Evolutionary conservation across 2,797 vertebrate genomes (phyloP).

Genomic region (Enteromius unitaeniatus): DNA sequence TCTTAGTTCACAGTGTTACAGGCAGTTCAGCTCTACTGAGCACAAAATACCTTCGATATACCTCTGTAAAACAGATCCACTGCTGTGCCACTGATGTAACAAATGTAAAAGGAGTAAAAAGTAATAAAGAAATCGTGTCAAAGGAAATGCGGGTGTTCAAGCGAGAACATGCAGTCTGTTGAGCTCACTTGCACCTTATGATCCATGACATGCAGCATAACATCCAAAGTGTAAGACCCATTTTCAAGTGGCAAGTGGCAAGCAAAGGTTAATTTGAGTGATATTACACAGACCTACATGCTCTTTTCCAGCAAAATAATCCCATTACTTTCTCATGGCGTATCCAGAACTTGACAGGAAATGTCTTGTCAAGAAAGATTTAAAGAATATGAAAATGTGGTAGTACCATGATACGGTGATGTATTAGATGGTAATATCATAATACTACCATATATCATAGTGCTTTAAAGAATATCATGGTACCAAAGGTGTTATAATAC

Average conservation of each 20-base stretch:
- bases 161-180: neutral
- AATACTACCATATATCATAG: neutral
- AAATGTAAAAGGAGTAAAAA: neutral
- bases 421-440: neutral
- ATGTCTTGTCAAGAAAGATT: neutral
- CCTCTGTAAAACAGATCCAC: constrained; percentile 16
- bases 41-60: neutral
- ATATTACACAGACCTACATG: neutral
- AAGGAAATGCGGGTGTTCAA: neutral
- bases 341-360: neutral
- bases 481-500: neutral
- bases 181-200: constrained; percentile 21
- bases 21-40: neutral
- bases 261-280: constrained; percentile 6
- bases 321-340: neutral
- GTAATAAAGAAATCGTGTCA: neutral
- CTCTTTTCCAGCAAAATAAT: neutral
- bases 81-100: constrained; percentile 7
- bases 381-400: neutral
- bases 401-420: neutral
- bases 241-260: neutral
- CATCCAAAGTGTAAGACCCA: neutral
- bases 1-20: neutral
- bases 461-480: neutral
- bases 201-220: constrained; percentile 9